Evolutionary conservation across 2,113 vertebrate genomes (phyloP), one percentile per base, ranked within the genome.

Genomic region (Laterallus jamaicensis): DNA sequence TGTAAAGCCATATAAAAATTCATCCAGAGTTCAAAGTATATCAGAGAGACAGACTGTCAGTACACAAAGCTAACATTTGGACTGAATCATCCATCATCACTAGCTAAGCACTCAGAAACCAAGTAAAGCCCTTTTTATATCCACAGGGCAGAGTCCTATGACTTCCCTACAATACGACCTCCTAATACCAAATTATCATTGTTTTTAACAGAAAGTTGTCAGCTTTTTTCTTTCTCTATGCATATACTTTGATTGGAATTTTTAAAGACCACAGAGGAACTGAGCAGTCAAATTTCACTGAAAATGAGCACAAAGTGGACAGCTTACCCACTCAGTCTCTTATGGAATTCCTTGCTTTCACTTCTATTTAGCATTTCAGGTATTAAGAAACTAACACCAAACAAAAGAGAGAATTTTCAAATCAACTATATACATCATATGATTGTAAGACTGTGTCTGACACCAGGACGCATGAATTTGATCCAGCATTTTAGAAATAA

Each of bases 1-100:
- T 92, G 82, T 91, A 94, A 88, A 96, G 73, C 49, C 58, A 73
- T 66, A 92, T 76, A 91, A 93, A 93, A 96, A 97, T 84, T 84
- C 69, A 92, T 79, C 80, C 82, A 92, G 82, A 66, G 88, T 96
- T 97, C 94, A 90, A 92, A 88, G 90, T 78, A 70, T 74, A 92
- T 95, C 82, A 70, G 85, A 74, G 73, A 95, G 59, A 90, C 63
- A 88, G 86, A 55, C 56, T 66, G 88, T 60, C 92, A 88, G 68
- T 37, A 88, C 82, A 78, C 88, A 91, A 83, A 86, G 29, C 92
- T 86, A 84, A 91, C 90, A 55, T 76, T 93, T 60, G 76, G 88
- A 68, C 79, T 70, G 55, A 83, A 59, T 47, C 92, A 93, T 95
- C 80, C 73, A 93, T 92, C 90, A 88, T 90, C 90, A 88, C 76